phyloP scores from a whole-genome alignment of 1,140 invertebrate species.

The Chrysomallon squamiferum region DNA sequence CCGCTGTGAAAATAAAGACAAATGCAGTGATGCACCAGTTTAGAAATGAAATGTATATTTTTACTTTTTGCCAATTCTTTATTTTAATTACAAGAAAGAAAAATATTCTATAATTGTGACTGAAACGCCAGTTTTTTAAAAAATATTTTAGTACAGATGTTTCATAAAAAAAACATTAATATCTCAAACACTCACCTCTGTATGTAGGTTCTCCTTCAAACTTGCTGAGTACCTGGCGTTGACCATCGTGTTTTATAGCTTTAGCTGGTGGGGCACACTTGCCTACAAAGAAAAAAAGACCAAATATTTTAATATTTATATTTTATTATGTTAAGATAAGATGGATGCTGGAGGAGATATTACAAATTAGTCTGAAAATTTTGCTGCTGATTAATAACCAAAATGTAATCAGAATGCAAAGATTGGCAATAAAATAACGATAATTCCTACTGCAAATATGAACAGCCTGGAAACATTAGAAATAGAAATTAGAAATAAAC shows the following conservation, averaged over 20 bases:
- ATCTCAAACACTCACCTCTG: constrained; percentile 50
- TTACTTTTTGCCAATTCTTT: not conserved
- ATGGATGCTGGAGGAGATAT: too few relatives aligned
- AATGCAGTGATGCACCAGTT: not conserved
- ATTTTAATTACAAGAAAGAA: not conserved
- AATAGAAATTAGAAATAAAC: too few relatives aligned
- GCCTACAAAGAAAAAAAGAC: constrained; percentile 47
- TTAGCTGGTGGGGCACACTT: constrained; percentile 51
- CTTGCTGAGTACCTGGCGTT: constrained; percentile 41
- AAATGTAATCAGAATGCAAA: too few relatives aligned
- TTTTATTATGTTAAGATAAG: too few relatives aligned
- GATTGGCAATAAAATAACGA: too few relatives aligned
- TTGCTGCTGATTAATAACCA: too few relatives aligned
- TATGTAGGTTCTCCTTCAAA: constrained; percentile 65
- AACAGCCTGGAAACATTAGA: too few relatives aligned
- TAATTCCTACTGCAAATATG: too few relatives aligned
- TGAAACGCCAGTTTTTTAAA: too few relatives aligned
- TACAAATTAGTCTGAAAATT: too few relatives aligned
- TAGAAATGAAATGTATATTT: not conserved
- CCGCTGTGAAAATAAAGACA: constrained; percentile 44
- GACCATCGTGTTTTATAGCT: constrained; percentile 50
- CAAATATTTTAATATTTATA: constrained; percentile 5
- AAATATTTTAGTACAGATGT: too few relatives aligned
- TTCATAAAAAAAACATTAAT: too few relatives aligned
- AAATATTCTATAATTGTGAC: not conserved